Percentiles rank a stretch among this genome's conserved stretches.
Conservation (phyloP, 2,888 invertebrate genomes). For the Drosophila lutescens region DNA sequence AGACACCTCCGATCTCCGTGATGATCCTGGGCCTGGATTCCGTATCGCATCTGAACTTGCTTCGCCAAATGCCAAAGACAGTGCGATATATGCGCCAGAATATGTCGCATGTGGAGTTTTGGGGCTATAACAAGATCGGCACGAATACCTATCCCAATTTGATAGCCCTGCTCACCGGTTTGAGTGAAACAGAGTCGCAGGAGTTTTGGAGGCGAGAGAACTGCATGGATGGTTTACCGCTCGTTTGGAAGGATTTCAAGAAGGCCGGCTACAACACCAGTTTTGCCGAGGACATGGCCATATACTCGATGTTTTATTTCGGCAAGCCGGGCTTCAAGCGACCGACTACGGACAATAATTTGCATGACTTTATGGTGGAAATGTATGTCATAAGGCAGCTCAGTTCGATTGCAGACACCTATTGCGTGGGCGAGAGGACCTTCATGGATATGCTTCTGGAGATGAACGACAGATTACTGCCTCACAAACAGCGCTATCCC, state of each 20-base stretch:
- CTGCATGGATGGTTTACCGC: constrained; percentile 90
- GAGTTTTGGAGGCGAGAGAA: constrained; percentile 72
- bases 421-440: constrained; percentile 16
- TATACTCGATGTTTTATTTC: constrained; percentile 92
- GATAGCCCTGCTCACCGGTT: constrained; percentile 90
- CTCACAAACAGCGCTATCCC: constrained; percentile 86
- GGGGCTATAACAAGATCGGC: constrained; percentile 95
- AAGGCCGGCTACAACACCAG: constrained; percentile 89
- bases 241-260: constrained; percentile 92
- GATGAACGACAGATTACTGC: constrained; percentile 87
- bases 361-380: constrained; percentile 89
- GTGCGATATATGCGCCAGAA: constrained; percentile 85
- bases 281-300: constrained; percentile 91
- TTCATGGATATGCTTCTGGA: constrained; percentile 86
- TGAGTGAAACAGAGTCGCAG: constrained; percentile 87
- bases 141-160: constrained; percentile 96
- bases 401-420: constrained; percentile 84
- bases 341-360: constrained; percentile 92
- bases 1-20: constrained; percentile 85
- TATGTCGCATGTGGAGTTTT: constrained; percentile 87
- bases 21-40: constrained; percentile 92
- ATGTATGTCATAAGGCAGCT: constrained; percentile 76
- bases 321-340: constrained; percentile 89
- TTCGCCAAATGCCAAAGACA: constrained; percentile 92
- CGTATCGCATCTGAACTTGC: constrained; percentile 92